Percentiles rank a stretch among this genome's conserved stretches.
These are phyloP conservation scores for Hypotaenidia philippensis DNA, from an alignment of 2,797 vertebrate genomes.

Conservation along the genomic window DNA sequence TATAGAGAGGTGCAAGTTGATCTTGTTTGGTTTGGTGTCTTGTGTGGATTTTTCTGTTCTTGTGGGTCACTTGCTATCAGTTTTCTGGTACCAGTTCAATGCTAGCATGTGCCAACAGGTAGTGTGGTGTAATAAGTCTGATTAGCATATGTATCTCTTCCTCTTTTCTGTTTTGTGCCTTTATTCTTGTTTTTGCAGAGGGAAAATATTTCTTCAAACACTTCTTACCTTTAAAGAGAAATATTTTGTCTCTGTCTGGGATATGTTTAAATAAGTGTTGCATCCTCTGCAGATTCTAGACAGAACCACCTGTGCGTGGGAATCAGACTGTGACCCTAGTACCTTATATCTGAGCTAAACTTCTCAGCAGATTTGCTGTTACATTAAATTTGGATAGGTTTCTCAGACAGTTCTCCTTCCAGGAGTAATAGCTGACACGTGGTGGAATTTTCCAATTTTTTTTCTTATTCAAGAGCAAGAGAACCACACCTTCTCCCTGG, in stretches of 20 bases:
- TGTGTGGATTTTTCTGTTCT: neutral
- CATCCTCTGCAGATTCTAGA: constrained; percentile 6
- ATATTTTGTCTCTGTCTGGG: neutral
- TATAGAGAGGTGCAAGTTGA: neutral
- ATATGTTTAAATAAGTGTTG: neutral
- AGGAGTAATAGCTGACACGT: constrained; percentile 4
- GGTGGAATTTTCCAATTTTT: constrained; percentile 45
- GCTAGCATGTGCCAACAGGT: neutral
- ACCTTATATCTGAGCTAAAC: neutral
- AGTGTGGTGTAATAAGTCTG: neutral
- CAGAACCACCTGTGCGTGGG: neutral
- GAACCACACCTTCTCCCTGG: constrained; percentile 28
- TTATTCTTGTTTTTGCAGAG: neutral
- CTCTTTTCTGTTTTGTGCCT: neutral
- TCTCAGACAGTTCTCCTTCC: constrained; percentile 16
- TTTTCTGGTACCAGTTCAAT: neutral
- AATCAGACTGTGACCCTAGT: neutral
- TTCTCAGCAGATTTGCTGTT: constrained; percentile 34
- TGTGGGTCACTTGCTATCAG: neutral
- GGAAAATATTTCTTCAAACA: neutral
- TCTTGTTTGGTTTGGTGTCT: neutral
- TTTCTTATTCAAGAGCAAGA: neutral
- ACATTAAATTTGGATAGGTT: constrained; percentile 15
- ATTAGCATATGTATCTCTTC: neutral
- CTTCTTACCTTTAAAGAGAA: neutral